phyloP scores from a whole-genome alignment of 2,888 invertebrate genomes.

The Noctuana brunneofusca region DNA sequence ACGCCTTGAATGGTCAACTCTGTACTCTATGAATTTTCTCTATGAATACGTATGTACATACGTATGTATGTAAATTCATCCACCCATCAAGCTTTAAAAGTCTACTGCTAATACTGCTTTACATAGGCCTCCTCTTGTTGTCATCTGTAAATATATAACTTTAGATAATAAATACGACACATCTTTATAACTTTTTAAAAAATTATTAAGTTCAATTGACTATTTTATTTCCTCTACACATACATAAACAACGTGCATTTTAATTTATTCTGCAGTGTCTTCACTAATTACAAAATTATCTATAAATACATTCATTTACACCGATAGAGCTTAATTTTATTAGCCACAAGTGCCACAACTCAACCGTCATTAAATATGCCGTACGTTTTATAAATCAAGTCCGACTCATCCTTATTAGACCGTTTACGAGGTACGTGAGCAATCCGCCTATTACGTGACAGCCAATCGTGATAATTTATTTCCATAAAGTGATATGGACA shows the following conservation, averaged over 20 bases:
- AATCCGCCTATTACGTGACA: slow-evolving; percentile 42
- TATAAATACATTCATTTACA: slow-evolving; percentile 18
- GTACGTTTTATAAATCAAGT: slow-evolving; percentile 41
- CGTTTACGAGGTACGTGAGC: slow-evolving; percentile 43
- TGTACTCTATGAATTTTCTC: slow-evolving; percentile 4
- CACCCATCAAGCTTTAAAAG: too few species aligned
- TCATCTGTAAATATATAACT: too few species aligned
- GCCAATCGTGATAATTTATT: slow-evolving; percentile 65
- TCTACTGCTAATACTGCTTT: too few species aligned
- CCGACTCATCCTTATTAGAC: slow-evolving; percentile 44
- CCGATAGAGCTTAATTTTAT: slow-evolving; percentile 25
- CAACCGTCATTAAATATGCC: slow-evolving; percentile 26
- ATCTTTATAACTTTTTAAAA: too few species aligned
- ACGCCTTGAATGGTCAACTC: background rate
- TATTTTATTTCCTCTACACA: background rate
- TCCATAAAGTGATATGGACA: slow-evolving; percentile 57
- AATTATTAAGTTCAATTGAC: background rate
- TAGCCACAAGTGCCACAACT: slow-evolving; percentile 28
- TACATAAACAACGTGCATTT: slow-evolving; percentile 5
- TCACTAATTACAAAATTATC: slow-evolving; percentile 13
- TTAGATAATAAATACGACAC: too few species aligned
- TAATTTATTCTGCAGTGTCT: background rate
- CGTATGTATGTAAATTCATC: too few species aligned
- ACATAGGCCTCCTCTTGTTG: too few species aligned
- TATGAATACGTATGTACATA: background rate